These are phyloP conservation scores for Gryllus longicercus DNA, from an alignment of 2,888 invertebrate species.

Conservation along the genomic window DNA sequence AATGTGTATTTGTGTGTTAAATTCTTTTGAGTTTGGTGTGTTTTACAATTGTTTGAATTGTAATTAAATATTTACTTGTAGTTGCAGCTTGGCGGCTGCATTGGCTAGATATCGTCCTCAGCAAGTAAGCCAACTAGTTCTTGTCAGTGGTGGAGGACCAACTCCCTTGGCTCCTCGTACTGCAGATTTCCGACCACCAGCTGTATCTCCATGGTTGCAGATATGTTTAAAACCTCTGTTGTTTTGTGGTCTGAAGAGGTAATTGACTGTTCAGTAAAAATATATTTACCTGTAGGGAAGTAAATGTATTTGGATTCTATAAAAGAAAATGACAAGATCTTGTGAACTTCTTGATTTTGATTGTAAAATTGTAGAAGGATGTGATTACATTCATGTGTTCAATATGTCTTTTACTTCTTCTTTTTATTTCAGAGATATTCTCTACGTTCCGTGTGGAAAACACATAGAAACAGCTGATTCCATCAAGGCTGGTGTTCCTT, in stretches of 20 bases:
- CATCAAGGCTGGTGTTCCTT: conserved; percentile 49
- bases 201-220: conserved; percentile 52
- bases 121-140: conserved; percentile 58
- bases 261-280: conserved; percentile 4
- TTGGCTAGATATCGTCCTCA: conserved; percentile 56
- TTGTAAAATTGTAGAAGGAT: not conserved
- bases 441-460: conserved; percentile 56
- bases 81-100: conserved; percentile 62
- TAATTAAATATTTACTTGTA: conserved; percentile 40
- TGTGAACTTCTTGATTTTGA: not conserved
- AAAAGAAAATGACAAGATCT: not conserved
- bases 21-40: not conserved
- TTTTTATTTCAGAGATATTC: conserved; percentile 48
- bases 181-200: conserved; percentile 48
- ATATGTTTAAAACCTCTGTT: conserved; percentile 57
- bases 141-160: conserved; percentile 66
- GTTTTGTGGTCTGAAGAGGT: conserved; percentile 56
- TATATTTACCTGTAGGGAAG: no score
- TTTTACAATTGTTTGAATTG: no score
- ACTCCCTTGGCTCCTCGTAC: conserved; percentile 60
- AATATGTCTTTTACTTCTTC: not conserved
- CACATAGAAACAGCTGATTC: conserved; percentile 46
- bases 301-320: no score
- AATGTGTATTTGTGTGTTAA: not conserved
- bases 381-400: not conserved